Percentiles rank a stretch among this genome's conserved stretches.
Conservation (phyloP, 2,113 vertebrate genomes). For the Trinectes maculatus region DNA sequence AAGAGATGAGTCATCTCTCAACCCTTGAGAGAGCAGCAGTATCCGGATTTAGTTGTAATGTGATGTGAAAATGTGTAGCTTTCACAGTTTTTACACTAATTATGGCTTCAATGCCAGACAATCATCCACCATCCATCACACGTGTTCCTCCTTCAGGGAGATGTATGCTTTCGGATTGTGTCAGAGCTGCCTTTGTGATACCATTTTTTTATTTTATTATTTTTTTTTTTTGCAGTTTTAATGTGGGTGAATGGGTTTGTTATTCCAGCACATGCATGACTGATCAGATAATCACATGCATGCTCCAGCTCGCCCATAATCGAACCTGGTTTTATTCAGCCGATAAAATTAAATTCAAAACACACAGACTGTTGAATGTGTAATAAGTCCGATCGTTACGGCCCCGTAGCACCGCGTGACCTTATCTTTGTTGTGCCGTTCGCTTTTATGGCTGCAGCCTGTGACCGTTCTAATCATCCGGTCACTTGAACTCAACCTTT, state of each 20-base stretch:
- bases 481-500: neutral
- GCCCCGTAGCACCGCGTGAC: neutral
- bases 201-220: no score
- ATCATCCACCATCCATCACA: neutral
- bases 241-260: neutral
- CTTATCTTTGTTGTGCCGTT: neutral
- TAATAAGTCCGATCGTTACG: no score
- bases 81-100: constrained; percentile 6
- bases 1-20: neutral
- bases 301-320: neutral
- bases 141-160: neutral
- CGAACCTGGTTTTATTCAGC: neutral
- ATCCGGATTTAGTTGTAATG: neutral
- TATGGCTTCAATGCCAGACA: neutral
- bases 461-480: neutral
- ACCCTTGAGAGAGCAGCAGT: neutral
- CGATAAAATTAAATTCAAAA: neutral
- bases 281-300: neutral
- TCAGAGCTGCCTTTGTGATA: no score
- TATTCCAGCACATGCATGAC: neutral
- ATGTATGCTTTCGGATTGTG: neutral
- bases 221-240: no score
- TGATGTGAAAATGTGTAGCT: neutral
- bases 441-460: neutral
- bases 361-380: neutral